Evolutionary conservation across 2,888 invertebrate genomes (phyloP).

Genomic region (Zhengitettix transpicula): DNA sequence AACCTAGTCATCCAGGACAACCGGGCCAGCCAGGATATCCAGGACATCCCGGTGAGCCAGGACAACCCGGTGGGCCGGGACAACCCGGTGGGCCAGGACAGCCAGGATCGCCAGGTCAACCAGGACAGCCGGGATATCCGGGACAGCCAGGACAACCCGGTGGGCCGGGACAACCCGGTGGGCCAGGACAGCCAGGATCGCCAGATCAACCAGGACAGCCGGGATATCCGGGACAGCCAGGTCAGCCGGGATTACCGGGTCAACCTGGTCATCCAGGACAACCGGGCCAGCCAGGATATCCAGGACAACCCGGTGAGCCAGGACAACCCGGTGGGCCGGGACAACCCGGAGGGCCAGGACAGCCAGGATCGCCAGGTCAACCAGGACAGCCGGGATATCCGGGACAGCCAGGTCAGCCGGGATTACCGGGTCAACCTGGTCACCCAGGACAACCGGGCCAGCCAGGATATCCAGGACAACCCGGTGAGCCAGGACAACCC

Average conservation of each 20-base stretch:
- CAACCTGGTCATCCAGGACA: constrained; percentile 24
- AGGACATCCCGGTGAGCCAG: constrained; percentile 27
- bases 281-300: constrained; percentile 12
- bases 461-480: no score
- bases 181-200: neutral
- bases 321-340: neutral
- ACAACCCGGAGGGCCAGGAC: neutral
- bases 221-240: constrained; percentile 27
- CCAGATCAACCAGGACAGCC: neutral
- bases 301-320: neutral
- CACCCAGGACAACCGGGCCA: no score
- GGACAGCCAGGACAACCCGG: neutral
- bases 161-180: no score
- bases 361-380: no score
- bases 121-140: neutral
- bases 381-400: no score
- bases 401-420: no score
- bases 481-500: no score
- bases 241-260: constrained; percentile 17
- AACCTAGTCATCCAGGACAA: neutral
- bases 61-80: constrained; percentile 24
- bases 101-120: constrained; percentile 3
- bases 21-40: constrained; percentile 15
- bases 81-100: constrained; percentile 16
- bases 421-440: no score